These are phyloP conservation scores for Odontamblyopus lacepedii DNA, from an alignment of 2,797 vertebrate species.

Conservation along the genomic window DNA sequence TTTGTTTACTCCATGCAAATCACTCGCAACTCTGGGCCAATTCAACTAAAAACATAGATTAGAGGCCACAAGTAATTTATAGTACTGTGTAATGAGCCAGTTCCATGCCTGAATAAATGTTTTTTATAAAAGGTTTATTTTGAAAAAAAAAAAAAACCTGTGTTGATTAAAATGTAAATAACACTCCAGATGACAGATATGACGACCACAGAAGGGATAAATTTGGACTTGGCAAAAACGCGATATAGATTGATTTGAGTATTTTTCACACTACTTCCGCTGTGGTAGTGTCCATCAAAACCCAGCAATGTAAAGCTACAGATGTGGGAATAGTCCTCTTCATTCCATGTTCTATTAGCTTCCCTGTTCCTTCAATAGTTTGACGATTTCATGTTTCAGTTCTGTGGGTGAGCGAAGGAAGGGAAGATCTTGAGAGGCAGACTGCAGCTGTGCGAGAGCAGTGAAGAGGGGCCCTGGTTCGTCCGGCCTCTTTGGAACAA, in stretches of 20 bases:
- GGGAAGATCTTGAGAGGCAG: constrained; percentile 64
- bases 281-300: not conserved
- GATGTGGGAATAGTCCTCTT: not conserved
- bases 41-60: not conserved
- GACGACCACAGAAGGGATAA: no score
- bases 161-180: no score
- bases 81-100: no score
- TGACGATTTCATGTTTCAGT: constrained; percentile 18
- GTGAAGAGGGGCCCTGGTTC: constrained; percentile 70
- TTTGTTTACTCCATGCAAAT: not conserved
- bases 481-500: constrained; percentile 74
- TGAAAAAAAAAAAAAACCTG: not conserved
- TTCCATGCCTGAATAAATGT: no score
- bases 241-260: no score
- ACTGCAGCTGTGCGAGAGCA: constrained; percentile 72
- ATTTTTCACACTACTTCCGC: not conserved
- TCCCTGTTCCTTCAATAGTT: constrained; percentile 37
- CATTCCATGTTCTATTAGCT: constrained; percentile 24
- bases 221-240: no score
- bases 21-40: not conserved
- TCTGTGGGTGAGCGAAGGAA: constrained; percentile 53
- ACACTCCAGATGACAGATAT: no score
- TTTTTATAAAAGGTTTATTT: no score
- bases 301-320: not conserved
- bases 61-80: no score